A percentile compares a stretch with the other conserved stretches of the same genome.
These are phyloP conservation scores for Rapana venosa DNA, from an alignment of 2,888 invertebrate species.

Conservation along the genomic window DNA sequence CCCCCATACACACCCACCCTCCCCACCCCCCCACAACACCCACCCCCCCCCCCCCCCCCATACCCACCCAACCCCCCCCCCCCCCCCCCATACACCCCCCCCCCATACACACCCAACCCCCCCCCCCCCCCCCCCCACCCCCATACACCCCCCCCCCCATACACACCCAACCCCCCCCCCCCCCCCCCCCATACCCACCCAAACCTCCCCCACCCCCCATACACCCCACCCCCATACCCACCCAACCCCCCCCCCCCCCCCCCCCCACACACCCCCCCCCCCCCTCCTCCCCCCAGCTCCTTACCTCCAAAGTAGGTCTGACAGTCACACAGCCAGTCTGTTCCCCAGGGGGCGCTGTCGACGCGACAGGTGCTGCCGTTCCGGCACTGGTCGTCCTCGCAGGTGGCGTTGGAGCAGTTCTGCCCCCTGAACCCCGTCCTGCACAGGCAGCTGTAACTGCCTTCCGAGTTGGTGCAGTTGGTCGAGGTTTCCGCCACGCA, in stretches of 20 bases:
- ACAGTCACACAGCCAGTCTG: slow-evolving; percentile 59
- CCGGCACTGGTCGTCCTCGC: slow-evolving; percentile 57
- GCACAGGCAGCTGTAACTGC: slow-evolving; percentile 68
- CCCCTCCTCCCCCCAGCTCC: too few species aligned
- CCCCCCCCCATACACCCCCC: too few species aligned
- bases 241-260: too few species aligned
- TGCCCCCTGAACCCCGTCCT: slow-evolving; percentile 63
- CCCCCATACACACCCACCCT: too few species aligned
- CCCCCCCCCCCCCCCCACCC: too few species aligned
- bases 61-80: not conserved
- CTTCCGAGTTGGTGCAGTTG: slow-evolving; percentile 79
- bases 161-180: too few species aligned
- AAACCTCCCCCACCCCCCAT: too few species aligned
- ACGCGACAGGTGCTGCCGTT: slow-evolving; percentile 57
- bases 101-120: too few species aligned
- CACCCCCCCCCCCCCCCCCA: not conserved
- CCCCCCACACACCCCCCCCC: not conserved
- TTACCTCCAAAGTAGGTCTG: slow-evolving; percentile 61
- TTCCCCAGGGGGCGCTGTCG: not conserved
- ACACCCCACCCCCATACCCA: too few species aligned
- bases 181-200: too few species aligned
- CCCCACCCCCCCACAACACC: not conserved
- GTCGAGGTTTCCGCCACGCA: slow-evolving; percentile 80
- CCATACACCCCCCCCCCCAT: too few species aligned
- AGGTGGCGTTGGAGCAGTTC: slow-evolving; percentile 62